These are phyloP conservation scores for Alectoris magna DNA, from an alignment of 2,797 vertebrate genomes.

Conservation along the genomic window DNA sequence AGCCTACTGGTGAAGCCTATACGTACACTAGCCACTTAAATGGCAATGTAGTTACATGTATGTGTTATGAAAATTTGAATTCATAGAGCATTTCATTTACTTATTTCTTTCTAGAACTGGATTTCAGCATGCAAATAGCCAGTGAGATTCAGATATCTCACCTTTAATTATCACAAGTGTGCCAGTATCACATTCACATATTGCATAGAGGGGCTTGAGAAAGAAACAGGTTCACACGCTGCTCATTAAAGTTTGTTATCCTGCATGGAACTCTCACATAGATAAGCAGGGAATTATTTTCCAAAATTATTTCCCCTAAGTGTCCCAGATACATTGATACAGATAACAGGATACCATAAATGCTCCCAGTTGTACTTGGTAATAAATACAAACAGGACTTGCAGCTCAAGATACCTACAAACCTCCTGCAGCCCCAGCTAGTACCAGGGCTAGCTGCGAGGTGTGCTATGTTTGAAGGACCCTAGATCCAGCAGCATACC, in stretches of 20 bases:
- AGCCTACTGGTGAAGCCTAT: neutral
- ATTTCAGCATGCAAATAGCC: neutral
- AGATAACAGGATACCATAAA: neutral
- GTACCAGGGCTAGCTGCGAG: neutral
- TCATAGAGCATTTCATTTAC: neutral
- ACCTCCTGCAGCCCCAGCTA: neutral
- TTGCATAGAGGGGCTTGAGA: neutral
- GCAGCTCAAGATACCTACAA: neutral
- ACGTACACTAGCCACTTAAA: neutral
- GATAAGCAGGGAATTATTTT: neutral
- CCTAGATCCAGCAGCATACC: fast-evolving
- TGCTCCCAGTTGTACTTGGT: neutral
- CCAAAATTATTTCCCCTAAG: neutral
- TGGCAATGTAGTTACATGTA: neutral
- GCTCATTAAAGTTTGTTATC: neutral
- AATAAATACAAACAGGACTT: neutral
- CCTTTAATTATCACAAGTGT: neutral
- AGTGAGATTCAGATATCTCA: neutral
- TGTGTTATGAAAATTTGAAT: neutral
- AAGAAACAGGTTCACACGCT: fast-evolving
- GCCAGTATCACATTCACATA: neutral
- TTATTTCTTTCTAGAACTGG: neutral
- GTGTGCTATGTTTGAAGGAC: neutral
- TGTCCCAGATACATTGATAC: neutral
- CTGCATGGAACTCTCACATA: neutral